phyloP scores from a whole-genome alignment of 2,888 invertebrate genomes.

The Scaptomyza tumidula region DNA sequence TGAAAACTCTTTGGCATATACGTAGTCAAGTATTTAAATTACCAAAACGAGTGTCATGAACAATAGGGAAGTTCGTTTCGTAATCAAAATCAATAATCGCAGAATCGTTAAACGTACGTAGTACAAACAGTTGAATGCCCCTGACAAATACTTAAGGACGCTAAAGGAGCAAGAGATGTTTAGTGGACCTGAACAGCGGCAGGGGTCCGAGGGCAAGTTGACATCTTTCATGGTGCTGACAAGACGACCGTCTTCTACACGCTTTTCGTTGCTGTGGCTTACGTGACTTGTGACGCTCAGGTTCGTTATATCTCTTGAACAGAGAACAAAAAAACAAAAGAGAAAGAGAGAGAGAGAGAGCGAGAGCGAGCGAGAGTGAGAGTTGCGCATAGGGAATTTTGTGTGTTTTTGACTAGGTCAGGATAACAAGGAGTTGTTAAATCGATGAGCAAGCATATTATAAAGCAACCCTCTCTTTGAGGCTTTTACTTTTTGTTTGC shows the following conservation, averaged over 20 bases:
- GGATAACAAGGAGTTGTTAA: slow-evolving; percentile 62
- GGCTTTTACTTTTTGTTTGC: background rate
- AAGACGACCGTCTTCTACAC: background rate
- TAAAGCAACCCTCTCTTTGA: slow-evolving; percentile 37
- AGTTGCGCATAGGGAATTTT: slow-evolving; percentile 40
- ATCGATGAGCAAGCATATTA: slow-evolving; percentile 59
- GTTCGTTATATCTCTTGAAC: background rate
- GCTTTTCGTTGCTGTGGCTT: slow-evolving; percentile 37
- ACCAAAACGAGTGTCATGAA: too few relatives aligned
- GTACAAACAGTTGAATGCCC: slow-evolving; percentile 58
- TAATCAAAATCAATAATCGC: too few relatives aligned
- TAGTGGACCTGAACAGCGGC: background rate
- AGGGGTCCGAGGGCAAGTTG: slow-evolving; percentile 19
- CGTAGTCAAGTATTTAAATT: too few relatives aligned
- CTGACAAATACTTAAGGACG: too few relatives aligned
- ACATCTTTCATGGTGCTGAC: slow-evolving; percentile 39
- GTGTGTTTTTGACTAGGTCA: slow-evolving; percentile 68
- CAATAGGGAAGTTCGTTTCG: too few relatives aligned
- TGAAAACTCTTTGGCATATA: too few relatives aligned
- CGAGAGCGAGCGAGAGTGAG: slow-evolving; percentile 13
- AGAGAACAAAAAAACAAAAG: background rate
- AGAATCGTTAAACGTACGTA: slow-evolving; percentile 20
- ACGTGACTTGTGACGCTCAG: slow-evolving; percentile 56
- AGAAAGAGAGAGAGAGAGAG: background rate
- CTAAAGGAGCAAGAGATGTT: background rate